Evolutionary conservation across 1,140 invertebrate genomes (phyloP).

Genomic region (Latrodectus geometricus): DNA sequence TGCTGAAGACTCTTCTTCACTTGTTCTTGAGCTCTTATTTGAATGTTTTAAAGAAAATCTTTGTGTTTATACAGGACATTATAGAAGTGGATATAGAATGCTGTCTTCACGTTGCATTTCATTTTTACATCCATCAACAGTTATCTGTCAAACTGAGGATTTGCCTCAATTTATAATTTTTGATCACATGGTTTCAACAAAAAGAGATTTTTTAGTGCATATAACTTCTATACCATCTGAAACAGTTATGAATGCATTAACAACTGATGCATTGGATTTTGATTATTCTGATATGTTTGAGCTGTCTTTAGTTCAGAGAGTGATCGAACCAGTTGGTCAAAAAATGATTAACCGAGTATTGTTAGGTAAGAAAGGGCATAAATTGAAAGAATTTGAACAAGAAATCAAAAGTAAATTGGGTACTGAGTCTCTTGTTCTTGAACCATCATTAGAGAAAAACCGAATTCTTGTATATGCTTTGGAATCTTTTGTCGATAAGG

Average conservation of each 20-base stretch:
- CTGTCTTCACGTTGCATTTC: conserved; percentile 20
- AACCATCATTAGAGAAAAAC: conserved; percentile 39
- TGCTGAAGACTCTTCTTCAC: background rate
- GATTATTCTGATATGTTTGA: conserved; percentile 52
- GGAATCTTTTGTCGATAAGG: background rate
- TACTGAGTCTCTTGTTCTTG: conserved; percentile 15
- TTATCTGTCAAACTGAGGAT: conserved; percentile 35
- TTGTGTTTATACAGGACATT: conserved; percentile 49
- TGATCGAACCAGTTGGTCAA: conserved; percentile 46
- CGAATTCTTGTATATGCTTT: conserved; percentile 32
- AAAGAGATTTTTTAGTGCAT: conserved; percentile 24
- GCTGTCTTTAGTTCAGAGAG: conserved; percentile 9
- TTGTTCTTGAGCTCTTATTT: conserved; percentile 41
- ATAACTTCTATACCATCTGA: conserved; percentile 31
- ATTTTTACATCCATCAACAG: conserved; percentile 51
- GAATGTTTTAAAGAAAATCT: conserved; percentile 47
- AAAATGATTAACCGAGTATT: conserved; percentile 41
- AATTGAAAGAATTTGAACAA: conserved; percentile 38
- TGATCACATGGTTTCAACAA: conserved; percentile 34
- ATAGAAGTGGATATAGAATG: conserved; percentile 41
- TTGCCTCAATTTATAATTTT: conserved; percentile 45
- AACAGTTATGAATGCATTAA: background rate
- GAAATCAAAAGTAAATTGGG: conserved; percentile 12
- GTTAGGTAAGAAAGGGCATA: conserved; percentile 47
- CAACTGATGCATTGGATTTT: conserved; percentile 14